Evolutionary conservation across 2,888 invertebrate species (phyloP).

Genomic region (Pterostichus niger): DNA sequence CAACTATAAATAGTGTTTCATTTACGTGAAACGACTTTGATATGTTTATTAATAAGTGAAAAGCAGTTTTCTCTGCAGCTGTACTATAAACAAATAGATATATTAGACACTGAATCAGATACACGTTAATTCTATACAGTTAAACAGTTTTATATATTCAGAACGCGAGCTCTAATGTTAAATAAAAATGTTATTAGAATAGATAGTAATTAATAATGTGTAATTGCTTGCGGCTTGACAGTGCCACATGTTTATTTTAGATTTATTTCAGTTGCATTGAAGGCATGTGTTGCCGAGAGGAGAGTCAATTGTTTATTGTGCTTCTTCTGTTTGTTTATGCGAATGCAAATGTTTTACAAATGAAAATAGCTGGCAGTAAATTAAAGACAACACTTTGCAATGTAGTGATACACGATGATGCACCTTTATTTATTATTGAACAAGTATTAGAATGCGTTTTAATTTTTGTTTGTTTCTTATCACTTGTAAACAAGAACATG

Average conservation of each 20-base stretch:
- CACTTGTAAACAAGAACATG: neutral
- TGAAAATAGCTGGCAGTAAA: neutral
- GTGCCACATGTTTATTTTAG: slow-evolving; percentile 42
- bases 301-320: slow-evolving; percentile 46
- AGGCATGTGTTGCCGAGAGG: slow-evolving; percentile 41
- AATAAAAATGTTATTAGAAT: slow-evolving; percentile 65
- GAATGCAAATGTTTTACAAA: slow-evolving; percentile 46
- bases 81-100: slow-evolving; percentile 27
- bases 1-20: slow-evolving; percentile 33
- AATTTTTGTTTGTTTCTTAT: neutral
- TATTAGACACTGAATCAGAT: slow-evolving; percentile 33
- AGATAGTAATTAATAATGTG: slow-evolving; percentile 64
- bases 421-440: slow-evolving; percentile 28
- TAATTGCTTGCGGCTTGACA: slow-evolving; percentile 52
- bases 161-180: slow-evolving; percentile 53
- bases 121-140: neutral
- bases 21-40: slow-evolving; percentile 28
- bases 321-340: slow-evolving; percentile 46
- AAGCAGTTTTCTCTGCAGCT: slow-evolving; percentile 48
- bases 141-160: slow-evolving; percentile 64
- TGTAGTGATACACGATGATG: slow-evolving; percentile 14
- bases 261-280: slow-evolving; percentile 49
- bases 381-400: slow-evolving; percentile 7
- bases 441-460: slow-evolving; percentile 10
- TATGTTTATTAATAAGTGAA: slow-evolving; percentile 59